Conservation (phyloP, 2,888 invertebrate genomes). For the Drosophila acutilabella region DNA sequence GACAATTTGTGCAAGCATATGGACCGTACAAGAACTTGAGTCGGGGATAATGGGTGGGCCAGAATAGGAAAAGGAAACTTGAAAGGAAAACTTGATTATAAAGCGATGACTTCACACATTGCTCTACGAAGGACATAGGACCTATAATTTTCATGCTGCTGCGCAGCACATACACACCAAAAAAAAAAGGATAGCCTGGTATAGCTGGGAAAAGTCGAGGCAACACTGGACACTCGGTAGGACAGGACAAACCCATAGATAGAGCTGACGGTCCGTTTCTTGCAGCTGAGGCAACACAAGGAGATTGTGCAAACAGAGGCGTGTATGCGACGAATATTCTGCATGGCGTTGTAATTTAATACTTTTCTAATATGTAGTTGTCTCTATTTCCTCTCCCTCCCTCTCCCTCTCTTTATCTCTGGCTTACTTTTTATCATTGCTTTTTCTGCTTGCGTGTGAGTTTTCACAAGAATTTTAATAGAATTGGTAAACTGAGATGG, state of each 20-base stretch:
- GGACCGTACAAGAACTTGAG: constrained; percentile 34
- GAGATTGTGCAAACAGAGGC: constrained; percentile 75
- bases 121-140: constrained; percentile 58
- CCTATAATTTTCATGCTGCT: constrained; percentile 72
- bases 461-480: constrained; percentile 76
- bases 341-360: constrained; percentile 72
- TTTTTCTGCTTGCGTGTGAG: constrained; percentile 50
- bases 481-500: constrained; percentile 77
- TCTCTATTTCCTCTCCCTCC: constrained; percentile 24
- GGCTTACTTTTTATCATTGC: constrained; percentile 1
- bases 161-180: constrained; percentile 9
- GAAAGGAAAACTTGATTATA: constrained; percentile 83
- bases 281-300: constrained; percentile 50
- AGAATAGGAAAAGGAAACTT: constrained; percentile 64
- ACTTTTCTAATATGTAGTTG: constrained; percentile 77
- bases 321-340: constrained; percentile 48
- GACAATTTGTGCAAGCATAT: constrained; percentile 74
- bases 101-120: constrained; percentile 84
- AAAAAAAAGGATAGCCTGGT: constrained; percentile 46
- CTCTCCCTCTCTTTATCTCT: constrained; percentile 1
- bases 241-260: not conserved
- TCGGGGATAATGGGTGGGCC: not conserved
- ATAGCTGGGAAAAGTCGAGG: constrained; percentile 20
- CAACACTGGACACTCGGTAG: constrained; percentile 13
- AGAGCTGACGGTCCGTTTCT: constrained; percentile 4